Conservation (phyloP, 2,888 invertebrate species). For the Noctua janthina region DNA sequence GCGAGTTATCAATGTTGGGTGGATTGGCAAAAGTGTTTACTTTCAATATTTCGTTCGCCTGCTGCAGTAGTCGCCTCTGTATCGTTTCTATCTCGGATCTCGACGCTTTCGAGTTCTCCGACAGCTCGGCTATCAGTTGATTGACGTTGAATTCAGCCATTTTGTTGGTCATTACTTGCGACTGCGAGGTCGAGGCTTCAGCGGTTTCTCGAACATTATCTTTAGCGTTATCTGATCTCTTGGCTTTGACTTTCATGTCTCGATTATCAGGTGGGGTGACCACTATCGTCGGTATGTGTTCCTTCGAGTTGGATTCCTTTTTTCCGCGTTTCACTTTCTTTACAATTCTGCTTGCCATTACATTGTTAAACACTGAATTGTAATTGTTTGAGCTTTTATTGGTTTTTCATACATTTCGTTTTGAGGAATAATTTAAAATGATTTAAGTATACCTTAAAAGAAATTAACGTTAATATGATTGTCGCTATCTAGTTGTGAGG, state of each 20-base stretch:
- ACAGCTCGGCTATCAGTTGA: constrained; percentile 85
- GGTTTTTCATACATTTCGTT: constrained; percentile 68
- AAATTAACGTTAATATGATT: constrained; percentile 45
- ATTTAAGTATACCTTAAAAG: constrained; percentile 49
- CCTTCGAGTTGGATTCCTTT: constrained; percentile 78
- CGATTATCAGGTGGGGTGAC: constrained; percentile 80
- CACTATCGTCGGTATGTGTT: constrained; percentile 80
- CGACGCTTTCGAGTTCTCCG: constrained; percentile 86
- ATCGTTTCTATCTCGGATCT: constrained; percentile 87
- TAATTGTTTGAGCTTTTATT: constrained; percentile 77
- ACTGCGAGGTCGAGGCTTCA: constrained; percentile 68
- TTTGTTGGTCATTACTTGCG: constrained; percentile 68
- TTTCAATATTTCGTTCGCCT: constrained; percentile 88
- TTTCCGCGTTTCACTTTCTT: constrained; percentile 93
- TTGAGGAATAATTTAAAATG: constrained; percentile 57
- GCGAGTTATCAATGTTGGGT: constrained; percentile 80
- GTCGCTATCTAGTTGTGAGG: constrained; percentile 70
- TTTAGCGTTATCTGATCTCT: constrained; percentile 71
- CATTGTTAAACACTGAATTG: constrained; percentile 86
- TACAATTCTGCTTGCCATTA: constrained; percentile 93
- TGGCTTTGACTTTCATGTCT: constrained; percentile 85
- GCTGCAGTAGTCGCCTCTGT: constrained; percentile 84
- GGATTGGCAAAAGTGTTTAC: constrained; percentile 86
- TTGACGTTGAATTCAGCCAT: constrained; percentile 86
- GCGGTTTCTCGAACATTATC: constrained; percentile 64